Conservation (phyloP, 1,140 invertebrate species). For the Trichonephila clavipes region DNA sequence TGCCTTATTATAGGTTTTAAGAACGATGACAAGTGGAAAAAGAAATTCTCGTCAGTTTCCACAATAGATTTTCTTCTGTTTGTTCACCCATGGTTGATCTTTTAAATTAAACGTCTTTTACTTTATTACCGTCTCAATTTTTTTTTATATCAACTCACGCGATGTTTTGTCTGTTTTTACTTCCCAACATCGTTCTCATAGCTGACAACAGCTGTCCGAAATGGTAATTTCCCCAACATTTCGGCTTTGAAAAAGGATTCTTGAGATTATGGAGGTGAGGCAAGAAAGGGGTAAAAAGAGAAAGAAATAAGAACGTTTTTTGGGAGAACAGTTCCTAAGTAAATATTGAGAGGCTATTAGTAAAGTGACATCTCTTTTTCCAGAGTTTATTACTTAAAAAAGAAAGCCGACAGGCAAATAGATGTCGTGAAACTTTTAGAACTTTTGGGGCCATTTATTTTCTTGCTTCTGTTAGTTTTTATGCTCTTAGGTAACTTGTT, state of each 20-base stretch:
- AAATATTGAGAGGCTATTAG: conserved; percentile 55
- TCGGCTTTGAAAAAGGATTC: background rate
- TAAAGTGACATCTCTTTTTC: conserved; percentile 22
- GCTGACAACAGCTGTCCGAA: conserved; percentile 2
- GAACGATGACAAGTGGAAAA: no score
- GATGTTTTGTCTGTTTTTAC: background rate
- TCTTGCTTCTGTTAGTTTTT: background rate
- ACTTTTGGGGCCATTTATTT: background rate
- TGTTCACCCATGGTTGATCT: conserved; percentile 8
- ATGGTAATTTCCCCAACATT: background rate
- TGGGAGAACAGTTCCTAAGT: background rate
- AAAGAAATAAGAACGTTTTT: background rate
- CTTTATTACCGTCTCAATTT: background rate
- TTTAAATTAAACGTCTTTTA: conserved; percentile 30
- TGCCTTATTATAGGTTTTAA: no score
- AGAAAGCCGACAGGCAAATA: background rate
- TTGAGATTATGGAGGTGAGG: background rate
- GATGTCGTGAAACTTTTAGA: background rate
- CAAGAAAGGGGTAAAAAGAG: background rate
- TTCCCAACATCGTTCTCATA: background rate
- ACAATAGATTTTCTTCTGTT: background rate
- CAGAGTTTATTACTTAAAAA: background rate
- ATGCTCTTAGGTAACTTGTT: background rate
- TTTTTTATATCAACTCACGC: background rate
- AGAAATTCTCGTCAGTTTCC: background rate